phyloP scores from a whole-genome alignment of 2,797 vertebrate genomes.

The Danio albolineatus region DNA sequence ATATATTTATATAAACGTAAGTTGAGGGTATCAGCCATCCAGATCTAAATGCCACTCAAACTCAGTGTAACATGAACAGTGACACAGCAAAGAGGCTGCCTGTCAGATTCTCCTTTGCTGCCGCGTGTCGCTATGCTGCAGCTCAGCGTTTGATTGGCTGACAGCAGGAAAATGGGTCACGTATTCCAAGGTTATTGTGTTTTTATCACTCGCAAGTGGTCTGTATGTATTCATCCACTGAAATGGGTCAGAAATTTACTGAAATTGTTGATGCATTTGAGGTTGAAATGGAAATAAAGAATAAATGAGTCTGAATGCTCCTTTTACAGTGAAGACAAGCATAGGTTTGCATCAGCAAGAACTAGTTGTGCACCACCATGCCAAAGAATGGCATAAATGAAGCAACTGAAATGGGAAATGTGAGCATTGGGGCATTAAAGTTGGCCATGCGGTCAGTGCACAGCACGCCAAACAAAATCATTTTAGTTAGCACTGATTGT shows the following conservation, averaged over 20 bases:
- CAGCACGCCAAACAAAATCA: constrained; percentile 61
- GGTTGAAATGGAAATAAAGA: not conserved
- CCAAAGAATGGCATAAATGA: constrained; percentile 65
- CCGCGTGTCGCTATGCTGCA: not conserved
- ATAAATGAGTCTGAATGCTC: constrained; percentile 47
- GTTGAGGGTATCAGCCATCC: constrained; percentile 26
- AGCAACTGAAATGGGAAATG: constrained; percentile 68
- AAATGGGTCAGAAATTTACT: constrained; percentile 30
- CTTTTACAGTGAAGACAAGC: constrained; percentile 67
- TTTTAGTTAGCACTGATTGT: constrained; percentile 7
- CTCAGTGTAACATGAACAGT: constrained; percentile 24
- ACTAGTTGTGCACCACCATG: constrained; percentile 66
- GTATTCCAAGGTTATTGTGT: constrained; percentile 36
- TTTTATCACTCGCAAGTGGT: constrained; percentile 31
- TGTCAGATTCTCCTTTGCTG: constrained; percentile 34
- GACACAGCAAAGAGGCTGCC: constrained; percentile 26
- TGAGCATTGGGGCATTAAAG: constrained; percentile 57
- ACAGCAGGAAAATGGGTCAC: constrained; percentile 35
- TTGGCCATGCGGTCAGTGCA: constrained; percentile 60
- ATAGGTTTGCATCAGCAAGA: constrained; percentile 59
- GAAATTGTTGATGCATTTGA: not conserved
- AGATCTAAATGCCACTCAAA: constrained; percentile 45
- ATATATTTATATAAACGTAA: not conserved
- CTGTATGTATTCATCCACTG: constrained; percentile 25
- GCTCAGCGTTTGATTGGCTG: constrained; percentile 39